Base-by-base conservation (phyloP, 2,113 vertebrate species). In the Accipiter virgatus region DNA sequence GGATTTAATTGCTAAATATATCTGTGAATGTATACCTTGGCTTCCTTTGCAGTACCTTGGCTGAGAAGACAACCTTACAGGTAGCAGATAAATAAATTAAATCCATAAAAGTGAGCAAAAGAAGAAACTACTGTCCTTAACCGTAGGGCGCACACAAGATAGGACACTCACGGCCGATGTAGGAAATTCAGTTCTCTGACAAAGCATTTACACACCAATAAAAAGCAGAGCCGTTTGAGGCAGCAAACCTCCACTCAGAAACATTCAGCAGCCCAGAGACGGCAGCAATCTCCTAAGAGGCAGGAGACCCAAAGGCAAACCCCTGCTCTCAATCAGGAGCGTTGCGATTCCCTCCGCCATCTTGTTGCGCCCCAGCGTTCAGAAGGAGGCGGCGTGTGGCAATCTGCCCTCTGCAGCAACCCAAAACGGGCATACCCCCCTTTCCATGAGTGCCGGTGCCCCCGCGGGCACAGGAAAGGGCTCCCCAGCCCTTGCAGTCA, bases 1-100 rank as follows among this genome's bases (percentile, higher is more conserved):
- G 87, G 74, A 96, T 82, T 73, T 91, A 91, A 80, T 16, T 72
- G 95, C 93, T 96, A 93, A 96, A 94, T 85, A 65, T 87, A 93
- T 56, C 95, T 80, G 84, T 43, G 85, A 90, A 82, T 18, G 40
- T 80, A 82, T 47, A 95, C 93, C 66, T 94, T 79, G 26, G 66
- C 56, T 89, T 87, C 84, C 52, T 74, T 56, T 45, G 36, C 84
- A 82, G 52, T 42, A 65, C 58, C 79, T 82, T 72, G 40, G 22
- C 73, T 31, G 36, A 81, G 81, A 78, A 71, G 36, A 87, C 74
- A 78, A 71, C 17, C 73, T 71, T 52, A 84, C 1, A 25, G 12
- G 80, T 43, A 90, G 47, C 43, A 82, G 71, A 73, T 52, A 94
- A 89, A 88, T 40, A 90, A 93, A 73, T 61, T 52, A 43, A 23